Conservation (phyloP, 1,140 invertebrate species). For the Pseudomyrmex cubaensis region DNA sequence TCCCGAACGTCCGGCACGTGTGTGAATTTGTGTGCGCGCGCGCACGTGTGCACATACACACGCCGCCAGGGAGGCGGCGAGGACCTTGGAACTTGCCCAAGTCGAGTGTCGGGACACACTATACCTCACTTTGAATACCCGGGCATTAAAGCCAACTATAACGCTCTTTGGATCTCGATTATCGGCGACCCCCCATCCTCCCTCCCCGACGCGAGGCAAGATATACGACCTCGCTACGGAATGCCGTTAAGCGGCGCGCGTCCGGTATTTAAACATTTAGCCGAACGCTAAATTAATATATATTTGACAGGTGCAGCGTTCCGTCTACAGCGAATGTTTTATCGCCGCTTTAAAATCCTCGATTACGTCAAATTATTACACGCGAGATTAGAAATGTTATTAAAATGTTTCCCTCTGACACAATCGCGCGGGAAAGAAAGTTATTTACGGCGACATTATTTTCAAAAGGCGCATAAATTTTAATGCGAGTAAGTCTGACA, state of each 20-base stretch:
- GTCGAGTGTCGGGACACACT: conserved; percentile 27
- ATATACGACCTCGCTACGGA: conserved; percentile 44
- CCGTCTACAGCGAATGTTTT: no score
- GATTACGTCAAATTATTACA: neutral
- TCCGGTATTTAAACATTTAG: conserved; percentile 20
- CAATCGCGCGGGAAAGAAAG: no score
- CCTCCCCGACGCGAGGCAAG: conserved; percentile 23
- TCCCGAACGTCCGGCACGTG: conserved; percentile 45
- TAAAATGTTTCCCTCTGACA: no score
- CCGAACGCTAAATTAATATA: conserved; percentile 31
- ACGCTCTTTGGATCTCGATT: conserved; percentile 71
- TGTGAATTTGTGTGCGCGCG: conserved; percentile 26
- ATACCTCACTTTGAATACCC: conserved; percentile 64
- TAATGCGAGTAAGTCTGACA: no score
- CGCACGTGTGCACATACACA: conserved; percentile 26
- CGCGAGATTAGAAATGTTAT: neutral
- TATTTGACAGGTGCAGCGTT: no score
- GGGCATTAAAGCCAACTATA: conserved; percentile 70
- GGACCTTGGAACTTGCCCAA: conserved; percentile 32
- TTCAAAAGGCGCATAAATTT: no score
- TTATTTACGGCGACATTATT: no score
- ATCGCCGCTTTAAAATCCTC: neutral
- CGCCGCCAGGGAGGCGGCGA: conserved; percentile 8
- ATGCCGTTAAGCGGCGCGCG: conserved; percentile 18
- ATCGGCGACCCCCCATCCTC: conserved; percentile 55